Conservation (phyloP, 1,140 invertebrate genomes). For the Danaus melanippus region DNA sequence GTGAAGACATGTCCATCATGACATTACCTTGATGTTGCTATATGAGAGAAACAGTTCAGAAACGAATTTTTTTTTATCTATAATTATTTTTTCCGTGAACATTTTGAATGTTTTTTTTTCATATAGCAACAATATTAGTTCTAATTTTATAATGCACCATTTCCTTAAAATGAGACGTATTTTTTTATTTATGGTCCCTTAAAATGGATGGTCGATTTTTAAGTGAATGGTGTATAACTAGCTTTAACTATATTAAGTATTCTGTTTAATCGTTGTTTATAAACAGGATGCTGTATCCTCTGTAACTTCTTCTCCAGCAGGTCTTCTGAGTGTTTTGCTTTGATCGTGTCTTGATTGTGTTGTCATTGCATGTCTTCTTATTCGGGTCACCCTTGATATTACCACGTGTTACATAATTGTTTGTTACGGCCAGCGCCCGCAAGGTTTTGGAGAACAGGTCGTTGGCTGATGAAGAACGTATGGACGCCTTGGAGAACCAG, state of each 20-base stretch:
- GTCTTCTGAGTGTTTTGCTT: conserved; percentile 40
- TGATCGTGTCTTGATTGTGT: conserved; percentile 43
- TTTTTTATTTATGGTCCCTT: no score
- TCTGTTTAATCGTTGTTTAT: no score
- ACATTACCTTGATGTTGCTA: conserved; percentile 11
- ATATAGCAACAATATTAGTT: no score
- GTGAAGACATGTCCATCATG: conserved; percentile 72
- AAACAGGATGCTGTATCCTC: conserved; percentile 8
- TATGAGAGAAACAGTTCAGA: background rate
- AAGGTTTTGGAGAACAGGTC: conserved; percentile 99
- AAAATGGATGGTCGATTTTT: no score
- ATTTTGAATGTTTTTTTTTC: no score
- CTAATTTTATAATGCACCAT: no score
- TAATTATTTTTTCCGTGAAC: background rate
- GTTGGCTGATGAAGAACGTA: conserved; percentile 99
- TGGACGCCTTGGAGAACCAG: conserved; percentile 99
- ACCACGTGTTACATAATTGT: conserved; percentile 34
- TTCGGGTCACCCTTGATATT: conserved; percentile 52
- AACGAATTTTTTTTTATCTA: background rate
- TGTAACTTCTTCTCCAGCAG: conserved; percentile 36
- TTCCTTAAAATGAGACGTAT: no score
- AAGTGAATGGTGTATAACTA: no score
- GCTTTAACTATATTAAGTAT: no score
- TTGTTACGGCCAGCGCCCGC: conserved; percentile 85
- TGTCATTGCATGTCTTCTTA: conserved; percentile 61